Percentiles rank a stretch among this genome's conserved stretches.
These are phyloP conservation scores for Tenthredo mesomela DNA, from an alignment of 2,888 invertebrate genomes.

Conservation along the genomic window DNA sequence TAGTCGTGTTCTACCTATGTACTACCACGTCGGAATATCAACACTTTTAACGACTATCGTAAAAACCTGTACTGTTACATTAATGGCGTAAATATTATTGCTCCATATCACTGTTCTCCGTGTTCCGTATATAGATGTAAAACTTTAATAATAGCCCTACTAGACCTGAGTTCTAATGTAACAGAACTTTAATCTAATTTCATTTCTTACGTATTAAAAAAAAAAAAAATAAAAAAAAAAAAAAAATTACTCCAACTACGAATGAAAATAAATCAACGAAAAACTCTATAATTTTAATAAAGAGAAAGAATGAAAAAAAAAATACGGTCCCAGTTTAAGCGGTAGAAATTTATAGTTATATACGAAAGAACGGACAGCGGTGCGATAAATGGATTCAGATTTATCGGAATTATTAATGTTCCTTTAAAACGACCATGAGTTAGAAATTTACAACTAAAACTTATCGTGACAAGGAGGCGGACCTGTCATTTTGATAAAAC, in stretches of 20 bases:
- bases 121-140: conserved; percentile 51
- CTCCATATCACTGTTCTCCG: conserved; percentile 61
- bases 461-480: conserved; percentile 3
- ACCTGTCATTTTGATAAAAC: conserved; percentile 3
- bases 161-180: not conserved
- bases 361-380: conserved; percentile 3
- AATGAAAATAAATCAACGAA: too few relatives aligned
- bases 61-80: conserved; percentile 64
- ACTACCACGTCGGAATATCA: conserved; percentile 61
- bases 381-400: not conserved
- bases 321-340: not conserved
- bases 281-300: too few relatives aligned
- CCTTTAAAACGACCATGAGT: conserved; percentile 3
- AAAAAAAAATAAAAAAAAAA: too few relatives aligned
- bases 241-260: not conserved
- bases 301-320: too few relatives aligned
- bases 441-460: conserved; percentile 3
- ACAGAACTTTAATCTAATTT: not conserved
- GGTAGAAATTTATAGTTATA: not conserved
- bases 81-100: conserved; percentile 65
- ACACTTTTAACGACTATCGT: conserved; percentile 68
- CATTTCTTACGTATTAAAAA: not conserved
- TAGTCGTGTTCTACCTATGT: not conserved
- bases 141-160: conserved; percentile 51
- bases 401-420: conserved; percentile 3